Conservation (phyloP, 2,797 vertebrate genomes). For the Onychomys leucogaster region DNA sequence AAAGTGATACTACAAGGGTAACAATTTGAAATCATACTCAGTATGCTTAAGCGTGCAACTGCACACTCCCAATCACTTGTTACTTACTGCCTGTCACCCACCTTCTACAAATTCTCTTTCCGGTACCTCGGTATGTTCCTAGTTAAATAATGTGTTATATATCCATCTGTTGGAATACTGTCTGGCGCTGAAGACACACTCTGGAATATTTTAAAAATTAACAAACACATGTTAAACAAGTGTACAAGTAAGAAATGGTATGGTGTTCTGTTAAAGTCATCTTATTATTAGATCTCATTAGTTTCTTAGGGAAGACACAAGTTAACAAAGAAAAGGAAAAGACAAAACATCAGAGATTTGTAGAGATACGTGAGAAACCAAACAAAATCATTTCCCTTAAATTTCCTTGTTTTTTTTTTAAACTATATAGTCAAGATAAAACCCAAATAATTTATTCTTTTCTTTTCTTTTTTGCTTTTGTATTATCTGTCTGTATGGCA, state of each 20-base stretch:
- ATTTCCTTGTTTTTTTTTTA: not conserved
- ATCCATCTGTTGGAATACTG: not conserved
- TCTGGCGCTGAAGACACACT: not conserved
- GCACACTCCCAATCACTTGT: not conserved
- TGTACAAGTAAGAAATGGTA: not conserved
- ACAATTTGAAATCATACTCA: not conserved
- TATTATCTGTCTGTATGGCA: not conserved
- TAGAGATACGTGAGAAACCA: not conserved
- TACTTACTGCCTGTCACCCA: not conserved
- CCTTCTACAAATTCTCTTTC: not conserved
- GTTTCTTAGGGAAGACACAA: not conserved
- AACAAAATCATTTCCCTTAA: not conserved
- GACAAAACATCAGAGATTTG: not conserved
- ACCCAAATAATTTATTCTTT: slow-evolving; percentile 31
- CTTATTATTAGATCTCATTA: not conserved
- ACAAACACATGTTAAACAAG: not conserved
- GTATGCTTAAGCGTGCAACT: not conserved
- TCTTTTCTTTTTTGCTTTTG: not conserved
- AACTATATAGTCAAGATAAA: not conserved
- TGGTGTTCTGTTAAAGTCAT: not conserved
- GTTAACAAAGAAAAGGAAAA: not conserved
- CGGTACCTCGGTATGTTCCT: not conserved
- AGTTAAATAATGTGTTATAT: not conserved
- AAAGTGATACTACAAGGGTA: not conserved
- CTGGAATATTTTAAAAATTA: not conserved